A percentile compares a stretch with the other conserved stretches of the same genome.
These are phyloP conservation scores for Platyscapa corneri DNA, from an alignment of 1,140 invertebrate species.

Conservation along the genomic window DNA sequence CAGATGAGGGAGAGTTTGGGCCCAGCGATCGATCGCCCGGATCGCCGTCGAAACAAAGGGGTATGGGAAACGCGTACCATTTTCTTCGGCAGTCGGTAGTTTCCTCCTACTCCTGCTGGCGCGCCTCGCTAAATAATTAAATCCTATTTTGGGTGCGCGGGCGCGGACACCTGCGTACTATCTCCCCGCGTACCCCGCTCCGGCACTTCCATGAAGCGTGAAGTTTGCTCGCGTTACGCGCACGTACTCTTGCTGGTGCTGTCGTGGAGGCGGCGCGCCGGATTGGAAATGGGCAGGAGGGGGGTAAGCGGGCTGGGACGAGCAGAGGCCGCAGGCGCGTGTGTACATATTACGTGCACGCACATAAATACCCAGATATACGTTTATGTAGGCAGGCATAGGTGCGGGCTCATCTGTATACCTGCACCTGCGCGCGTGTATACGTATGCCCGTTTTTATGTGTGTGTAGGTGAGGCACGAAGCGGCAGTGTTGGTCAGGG, in stretches of 20 bases:
- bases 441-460: not conserved
- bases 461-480: not conserved
- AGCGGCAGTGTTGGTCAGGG: conserved; percentile 59
- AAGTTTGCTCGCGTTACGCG: too few species aligned
- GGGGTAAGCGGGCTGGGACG: not conserved
- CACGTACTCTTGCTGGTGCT: too few species aligned
- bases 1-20: too few species aligned
- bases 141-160: too few species aligned
- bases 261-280: not conserved
- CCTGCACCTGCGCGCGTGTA: not conserved
- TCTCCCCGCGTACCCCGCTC: too few species aligned
- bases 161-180: too few species aligned
- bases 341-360: not conserved
- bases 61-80: not conserved
- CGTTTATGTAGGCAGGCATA: not conserved
- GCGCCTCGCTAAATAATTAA: too few species aligned
- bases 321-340: not conserved
- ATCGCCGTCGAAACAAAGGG: too few species aligned
- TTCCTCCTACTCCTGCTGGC: too few species aligned
- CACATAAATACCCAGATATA: not conserved
- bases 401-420: not conserved
- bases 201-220: too few species aligned
- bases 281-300: not conserved
- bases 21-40: too few species aligned
- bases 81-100: not conserved